A percentile compares a stretch with the other conserved stretches of the same genome.
Evolutionary conservation across 2,888 invertebrate genomes (phyloP).

Genomic region (Bombylius major): DNA sequence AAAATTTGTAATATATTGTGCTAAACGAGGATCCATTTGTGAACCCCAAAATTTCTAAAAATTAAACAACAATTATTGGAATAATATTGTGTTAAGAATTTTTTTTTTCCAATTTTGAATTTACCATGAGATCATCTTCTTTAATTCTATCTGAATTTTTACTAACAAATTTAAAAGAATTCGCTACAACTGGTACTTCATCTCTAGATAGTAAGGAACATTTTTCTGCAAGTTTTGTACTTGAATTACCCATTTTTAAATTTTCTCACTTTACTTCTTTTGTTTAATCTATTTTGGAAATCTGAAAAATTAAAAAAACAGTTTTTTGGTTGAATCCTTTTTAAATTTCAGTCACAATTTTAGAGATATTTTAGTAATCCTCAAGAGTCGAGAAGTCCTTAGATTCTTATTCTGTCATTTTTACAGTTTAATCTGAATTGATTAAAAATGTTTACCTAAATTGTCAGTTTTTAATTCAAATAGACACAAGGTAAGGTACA

Average conservation of each 20-base stretch:
- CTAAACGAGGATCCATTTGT: constrained; percentile 52
- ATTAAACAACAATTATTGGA: constrained; percentile 14
- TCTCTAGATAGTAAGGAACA: constrained; percentile 50
- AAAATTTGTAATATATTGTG: constrained; percentile 55
- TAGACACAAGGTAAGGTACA: too few relatives aligned
- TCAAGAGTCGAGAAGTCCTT: too few relatives aligned
- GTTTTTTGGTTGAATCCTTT: too few relatives aligned
- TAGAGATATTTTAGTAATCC: too few relatives aligned
- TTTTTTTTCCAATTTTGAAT: not conserved
- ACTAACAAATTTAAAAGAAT: constrained; percentile 48
- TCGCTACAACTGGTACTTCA: constrained; percentile 49
- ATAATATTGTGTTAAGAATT: not conserved
- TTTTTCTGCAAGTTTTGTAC: constrained; percentile 51
- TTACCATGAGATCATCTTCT: constrained; percentile 55
- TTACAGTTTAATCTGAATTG: too few relatives aligned
- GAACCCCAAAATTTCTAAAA: constrained; percentile 56
- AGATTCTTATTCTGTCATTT: too few relatives aligned
- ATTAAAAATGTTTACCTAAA: too few relatives aligned
- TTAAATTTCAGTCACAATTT: too few relatives aligned
- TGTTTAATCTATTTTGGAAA: too few relatives aligned
- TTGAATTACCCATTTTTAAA: constrained; percentile 44
- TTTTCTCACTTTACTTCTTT: too few relatives aligned
- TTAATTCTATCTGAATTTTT: constrained; percentile 51
- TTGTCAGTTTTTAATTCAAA: too few relatives aligned
- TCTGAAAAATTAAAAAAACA: too few relatives aligned